Percentiles rank a stretch among this genome's conserved stretches.
Evolutionary conservation across 2,797 vertebrate genomes (phyloP).

Genomic region (Ctenopoma multispine): DNA sequence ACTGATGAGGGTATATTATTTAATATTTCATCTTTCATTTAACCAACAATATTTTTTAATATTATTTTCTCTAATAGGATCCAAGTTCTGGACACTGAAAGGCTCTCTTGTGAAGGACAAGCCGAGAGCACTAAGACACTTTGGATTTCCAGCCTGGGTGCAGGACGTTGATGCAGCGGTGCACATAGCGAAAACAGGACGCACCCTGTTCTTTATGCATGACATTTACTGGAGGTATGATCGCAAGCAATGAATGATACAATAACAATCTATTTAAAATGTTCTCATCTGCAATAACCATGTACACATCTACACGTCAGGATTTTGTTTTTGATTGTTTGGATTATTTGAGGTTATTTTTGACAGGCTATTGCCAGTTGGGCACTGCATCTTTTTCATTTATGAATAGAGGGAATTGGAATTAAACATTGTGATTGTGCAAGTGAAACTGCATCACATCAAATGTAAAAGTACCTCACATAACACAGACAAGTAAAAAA

Average conservation of each 20-base stretch:
- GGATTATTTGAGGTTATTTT: constrained; percentile 7
- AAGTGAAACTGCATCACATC: no score
- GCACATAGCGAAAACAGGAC: constrained; percentile 78
- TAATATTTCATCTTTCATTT: no score
- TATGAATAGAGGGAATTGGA: not conserved
- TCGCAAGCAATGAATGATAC: not conserved
- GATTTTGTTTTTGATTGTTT: not conserved
- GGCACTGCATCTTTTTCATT: not conserved
- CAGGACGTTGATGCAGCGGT: constrained; percentile 83
- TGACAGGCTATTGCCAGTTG: not conserved
- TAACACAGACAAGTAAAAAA: constrained; percentile 1
- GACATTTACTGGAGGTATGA: constrained; percentile 85
- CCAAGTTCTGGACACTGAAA: constrained; percentile 84
- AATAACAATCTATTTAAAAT: not conserved
- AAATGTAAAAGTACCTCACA: constrained; percentile 8
- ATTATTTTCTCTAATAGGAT: constrained; percentile 59
- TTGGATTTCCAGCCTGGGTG: constrained; percentile 83
- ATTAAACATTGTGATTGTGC: no score
- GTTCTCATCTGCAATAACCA: not conserved
- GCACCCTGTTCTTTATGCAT: constrained; percentile 84
- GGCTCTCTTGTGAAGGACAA: constrained; percentile 76
- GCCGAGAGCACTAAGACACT: constrained; percentile 76
- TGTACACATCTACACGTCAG: not conserved
- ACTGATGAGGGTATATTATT: no score
- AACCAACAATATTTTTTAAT: no score